Base-by-base conservation (phyloP, 2,113 vertebrate genomes). In the Gallinago media region DNA sequence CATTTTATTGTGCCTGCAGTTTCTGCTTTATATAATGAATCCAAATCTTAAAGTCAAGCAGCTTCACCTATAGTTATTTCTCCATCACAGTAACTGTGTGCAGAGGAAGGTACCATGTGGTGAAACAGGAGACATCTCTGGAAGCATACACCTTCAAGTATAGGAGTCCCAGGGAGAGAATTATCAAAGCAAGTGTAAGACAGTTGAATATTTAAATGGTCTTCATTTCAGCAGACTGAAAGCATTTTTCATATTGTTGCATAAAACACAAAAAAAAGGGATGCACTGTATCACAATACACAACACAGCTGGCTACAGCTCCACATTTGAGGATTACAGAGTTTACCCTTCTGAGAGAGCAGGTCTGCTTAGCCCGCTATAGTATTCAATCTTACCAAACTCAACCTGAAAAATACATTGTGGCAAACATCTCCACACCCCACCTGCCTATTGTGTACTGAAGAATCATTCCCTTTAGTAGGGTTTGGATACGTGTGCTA, bases 321-420 rank as follows among this genome's bases (percentile, higher is more conserved):
- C 65, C 58, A 58, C 7, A 18, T 49, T 34, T 17, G 5, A 85
- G 71, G 44, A 86, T 77, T 23, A 52, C 0, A 82, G 61, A 55
- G 22, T 47, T 67, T 79, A 20, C 31, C 50, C 36, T 76, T 80
- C 40, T 88, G 32, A 44, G 26, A 56, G 8, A 0, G 0, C 0
- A 0, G 27, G 19, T 65, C 18, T 68, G 16, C 32, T 71, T 73
- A 72, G 42, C 34, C 17, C 20, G 15, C 15, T 47, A 6, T 4
- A 63, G 56, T 14, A 85, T 72, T 76, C 49, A 59, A 42, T 46
- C 59, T 67, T 81, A 50, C 12, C 26, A 77, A 74, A 71, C 2
- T 87, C 68, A 81, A 26, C 20, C 29, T 65, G 36, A 89, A 81
- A 81, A 63, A 89, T 7, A 62, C 0, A 7, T 50, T 84, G 61